Conservation (phyloP, 2,888 invertebrate genomes). For the Aquatica leii region DNA sequence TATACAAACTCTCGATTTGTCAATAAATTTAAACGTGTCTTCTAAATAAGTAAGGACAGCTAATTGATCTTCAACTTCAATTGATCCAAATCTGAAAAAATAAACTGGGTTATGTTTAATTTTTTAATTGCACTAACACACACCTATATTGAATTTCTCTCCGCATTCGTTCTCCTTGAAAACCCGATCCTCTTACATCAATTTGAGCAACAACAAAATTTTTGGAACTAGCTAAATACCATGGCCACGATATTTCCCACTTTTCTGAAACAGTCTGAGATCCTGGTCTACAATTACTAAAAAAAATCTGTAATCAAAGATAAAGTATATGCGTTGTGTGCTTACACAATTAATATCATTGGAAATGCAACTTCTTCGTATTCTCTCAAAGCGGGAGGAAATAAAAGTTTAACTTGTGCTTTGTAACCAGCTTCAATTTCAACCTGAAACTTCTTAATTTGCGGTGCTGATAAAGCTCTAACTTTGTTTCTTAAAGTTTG, state of each 20-base stretch:
- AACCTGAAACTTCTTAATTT: slow-evolving; percentile 72
- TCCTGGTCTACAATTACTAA: slow-evolving; percentile 81
- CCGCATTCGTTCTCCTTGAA: slow-evolving; percentile 78
- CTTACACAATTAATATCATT: slow-evolving; percentile 85
- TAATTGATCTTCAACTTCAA: slow-evolving; percentile 73
- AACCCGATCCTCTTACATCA: slow-evolving; percentile 88
- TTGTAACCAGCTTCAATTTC: slow-evolving; percentile 73
- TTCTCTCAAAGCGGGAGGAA: slow-evolving; percentile 85
- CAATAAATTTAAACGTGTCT: slow-evolving; percentile 83
- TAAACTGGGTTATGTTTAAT: neutral
- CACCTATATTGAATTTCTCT: slow-evolving; percentile 75
- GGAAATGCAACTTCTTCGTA: slow-evolving; percentile 85
- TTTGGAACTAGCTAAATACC: slow-evolving; percentile 82
- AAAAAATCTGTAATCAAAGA: too few relatives aligned
- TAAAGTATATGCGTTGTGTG: too few relatives aligned
- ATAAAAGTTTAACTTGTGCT: slow-evolving; percentile 78
- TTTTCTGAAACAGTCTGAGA: slow-evolving; percentile 84
- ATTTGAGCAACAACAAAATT: slow-evolving; percentile 89
- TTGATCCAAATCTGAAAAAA: slow-evolving; percentile 63
- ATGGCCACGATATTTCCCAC: slow-evolving; percentile 83
- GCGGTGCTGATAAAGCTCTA: slow-evolving; percentile 75
- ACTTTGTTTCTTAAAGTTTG: slow-evolving; percentile 70
- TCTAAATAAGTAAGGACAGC: slow-evolving; percentile 73
- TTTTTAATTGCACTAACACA: neutral
- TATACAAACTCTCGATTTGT: slow-evolving; percentile 80